phyloP scores from a whole-genome alignment of 2,113 vertebrate genomes.

The Salvelinus fontinalis region DNA sequence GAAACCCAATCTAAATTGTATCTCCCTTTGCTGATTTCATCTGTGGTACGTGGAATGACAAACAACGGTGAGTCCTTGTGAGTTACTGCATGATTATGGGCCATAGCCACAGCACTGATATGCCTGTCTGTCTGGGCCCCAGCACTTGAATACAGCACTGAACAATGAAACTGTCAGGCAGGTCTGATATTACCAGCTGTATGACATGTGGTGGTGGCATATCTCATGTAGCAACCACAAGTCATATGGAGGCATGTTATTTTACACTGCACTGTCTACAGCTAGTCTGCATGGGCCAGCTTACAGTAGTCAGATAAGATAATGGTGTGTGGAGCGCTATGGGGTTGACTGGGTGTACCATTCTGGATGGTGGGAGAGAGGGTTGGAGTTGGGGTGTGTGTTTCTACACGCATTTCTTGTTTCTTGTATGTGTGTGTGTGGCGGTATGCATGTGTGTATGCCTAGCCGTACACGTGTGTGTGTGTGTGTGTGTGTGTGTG shows the following conservation, averaged over 20 bases:
- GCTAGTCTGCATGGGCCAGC: slow-evolving; percentile 59
- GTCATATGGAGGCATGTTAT: slow-evolving; percentile 70
- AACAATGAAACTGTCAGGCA: slow-evolving; percentile 45
- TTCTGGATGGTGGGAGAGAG: not conserved
- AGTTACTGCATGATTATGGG: slow-evolving; percentile 65
- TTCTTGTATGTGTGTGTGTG: too few relatives aligned
- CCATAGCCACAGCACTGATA: slow-evolving; percentile 55
- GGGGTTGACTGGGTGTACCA: not conserved
- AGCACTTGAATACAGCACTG: not conserved
- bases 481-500: slow-evolving; percentile 18
- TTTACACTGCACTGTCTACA: slow-evolving; percentile 71
- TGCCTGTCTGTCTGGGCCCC: slow-evolving; percentile 34
- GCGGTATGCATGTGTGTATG: slow-evolving; percentile 5
- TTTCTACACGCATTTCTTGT: too few relatives aligned
- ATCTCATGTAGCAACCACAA: slow-evolving; percentile 74
- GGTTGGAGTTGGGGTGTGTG: not conserved
- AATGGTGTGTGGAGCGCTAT: slow-evolving; percentile 41
- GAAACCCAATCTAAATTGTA: not conserved
- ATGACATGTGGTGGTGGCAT: slow-evolving; percentile 61
- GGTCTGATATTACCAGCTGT: slow-evolving; percentile 63
- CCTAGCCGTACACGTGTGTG: not conserved
- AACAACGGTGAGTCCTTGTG: slow-evolving; percentile 46
- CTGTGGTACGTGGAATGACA: not conserved
- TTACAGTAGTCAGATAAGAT: slow-evolving; percentile 73
- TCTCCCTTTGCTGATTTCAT: not conserved